These are phyloP conservation scores for Amblyopsis rosae DNA, from an alignment of 2,113 vertebrate species.

Conservation along the genomic window DNA sequence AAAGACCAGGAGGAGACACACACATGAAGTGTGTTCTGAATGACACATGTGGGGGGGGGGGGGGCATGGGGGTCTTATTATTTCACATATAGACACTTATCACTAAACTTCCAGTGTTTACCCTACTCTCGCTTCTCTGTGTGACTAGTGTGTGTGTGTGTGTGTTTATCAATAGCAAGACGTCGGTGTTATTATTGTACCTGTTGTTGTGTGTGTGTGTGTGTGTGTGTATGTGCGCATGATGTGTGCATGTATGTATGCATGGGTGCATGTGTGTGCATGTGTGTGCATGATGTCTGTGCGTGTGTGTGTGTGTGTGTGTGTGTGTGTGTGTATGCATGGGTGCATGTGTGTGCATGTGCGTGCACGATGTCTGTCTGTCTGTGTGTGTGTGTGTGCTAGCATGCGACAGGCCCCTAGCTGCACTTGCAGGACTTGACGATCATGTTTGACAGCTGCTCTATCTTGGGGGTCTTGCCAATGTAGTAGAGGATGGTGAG, in stretches of 20 bases:
- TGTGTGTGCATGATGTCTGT: slow-evolving; percentile 1
- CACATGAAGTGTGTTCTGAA: too few species aligned
- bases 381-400: slow-evolving; percentile 10
- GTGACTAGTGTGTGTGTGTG: slow-evolving; percentile 58
- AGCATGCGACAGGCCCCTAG: slow-evolving; percentile 73
- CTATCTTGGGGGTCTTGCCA: slow-evolving; percentile 95
- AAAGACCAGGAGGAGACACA: too few species aligned
- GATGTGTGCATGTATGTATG: slow-evolving; percentile 9
- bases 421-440: slow-evolving; percentile 99
- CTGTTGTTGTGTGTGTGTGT: slow-evolving; percentile 14
- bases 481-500: slow-evolving; percentile 97
- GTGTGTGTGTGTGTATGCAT: slow-evolving; percentile 9
- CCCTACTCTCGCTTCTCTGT: slow-evolving; percentile 56
- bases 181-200: slow-evolving; percentile 2
- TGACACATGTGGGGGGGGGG: too few species aligned
- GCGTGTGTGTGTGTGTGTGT: slow-evolving; percentile 12
- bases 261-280: neutral
- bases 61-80: slow-evolving; percentile 66
- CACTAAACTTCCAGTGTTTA: slow-evolving; percentile 97
- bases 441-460: slow-evolving; percentile 98
- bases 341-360: slow-evolving; percentile 9
- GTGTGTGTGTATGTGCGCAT: neutral
- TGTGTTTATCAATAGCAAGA: neutral
- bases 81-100: slow-evolving; percentile 94
- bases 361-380: slow-evolving; percentile 14